phyloP scores from a whole-genome alignment of 2,113 vertebrate species.

The Hippocampus guttulatus region DNA sequence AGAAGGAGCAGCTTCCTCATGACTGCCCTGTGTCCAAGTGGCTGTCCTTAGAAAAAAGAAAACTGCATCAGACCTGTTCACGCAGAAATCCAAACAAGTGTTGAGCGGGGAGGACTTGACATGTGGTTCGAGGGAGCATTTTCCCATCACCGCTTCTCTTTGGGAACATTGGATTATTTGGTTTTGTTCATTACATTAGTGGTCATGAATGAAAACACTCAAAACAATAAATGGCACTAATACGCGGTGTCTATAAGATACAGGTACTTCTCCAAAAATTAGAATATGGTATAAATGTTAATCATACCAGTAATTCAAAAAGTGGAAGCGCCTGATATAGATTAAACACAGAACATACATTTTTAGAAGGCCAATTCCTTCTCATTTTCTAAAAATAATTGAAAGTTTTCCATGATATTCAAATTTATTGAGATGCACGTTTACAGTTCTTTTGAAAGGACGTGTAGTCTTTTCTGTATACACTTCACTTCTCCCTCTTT shows the following conservation, averaged over 20 bases:
- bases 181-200: not conserved
- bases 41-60: conserved; percentile 27
- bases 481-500: no score
- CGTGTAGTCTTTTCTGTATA: not conserved
- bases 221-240: not conserved
- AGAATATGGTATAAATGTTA: not conserved
- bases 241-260: not conserved
- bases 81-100: conserved; percentile 15
- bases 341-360: no score
- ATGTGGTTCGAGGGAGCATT: conserved; percentile 30
- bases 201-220: not conserved
- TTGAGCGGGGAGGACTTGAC: conserved; percentile 7
- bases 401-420: not conserved
- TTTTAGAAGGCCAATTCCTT: no score
- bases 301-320: not conserved
- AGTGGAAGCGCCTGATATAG: not conserved
- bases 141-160: conserved; percentile 35
- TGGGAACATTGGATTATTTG: not conserved
- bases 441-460: no score
- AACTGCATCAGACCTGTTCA: not conserved
- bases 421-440: no score
- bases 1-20: conserved; percentile 65
- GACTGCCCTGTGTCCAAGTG: conserved; percentile 12
- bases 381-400: no score
- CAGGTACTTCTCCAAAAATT: not conserved